Evolutionary conservation across 2,888 invertebrate genomes (phyloP).

Genomic region (Caenorhabditis afra): DNA sequence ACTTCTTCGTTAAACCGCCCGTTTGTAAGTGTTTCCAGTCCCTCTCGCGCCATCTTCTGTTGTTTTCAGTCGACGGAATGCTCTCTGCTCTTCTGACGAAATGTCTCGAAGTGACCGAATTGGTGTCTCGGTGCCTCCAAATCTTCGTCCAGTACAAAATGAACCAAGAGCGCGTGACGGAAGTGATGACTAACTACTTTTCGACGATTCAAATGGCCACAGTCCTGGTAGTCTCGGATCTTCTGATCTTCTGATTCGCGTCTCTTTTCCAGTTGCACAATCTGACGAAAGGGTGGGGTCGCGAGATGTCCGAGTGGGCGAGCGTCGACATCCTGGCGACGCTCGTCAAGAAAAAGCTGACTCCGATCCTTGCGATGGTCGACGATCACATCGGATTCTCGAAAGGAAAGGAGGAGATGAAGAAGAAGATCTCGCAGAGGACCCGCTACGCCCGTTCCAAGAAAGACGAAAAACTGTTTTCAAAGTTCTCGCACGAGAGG

Average conservation of each 20-base stretch:
- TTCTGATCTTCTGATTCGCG: not conserved
- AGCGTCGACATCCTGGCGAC: conserved; percentile 34
- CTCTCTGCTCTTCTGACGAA: conserved; percentile 35
- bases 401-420: conserved; percentile 60
- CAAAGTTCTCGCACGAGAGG: conserved; percentile 49
- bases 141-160: conserved; percentile 58
- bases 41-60: no score
- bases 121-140: conserved; percentile 49
- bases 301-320: conserved; percentile 46
- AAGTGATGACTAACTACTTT: conserved; percentile 52
- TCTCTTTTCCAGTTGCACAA: conserved; percentile 38
- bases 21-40: conserved; percentile 40
- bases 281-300: conserved; percentile 33
- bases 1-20: conserved; percentile 54
- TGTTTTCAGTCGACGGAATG: conserved; percentile 41
- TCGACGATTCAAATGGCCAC: conserved; percentile 49
- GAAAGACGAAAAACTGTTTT: conserved; percentile 55
- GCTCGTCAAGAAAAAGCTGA: conserved; percentile 44
- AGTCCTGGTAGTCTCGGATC: conserved; percentile 31
- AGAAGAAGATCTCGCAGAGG: conserved; percentile 54
- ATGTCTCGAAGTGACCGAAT: conserved; percentile 49
- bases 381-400: conserved; percentile 60
- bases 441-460: conserved; percentile 54
- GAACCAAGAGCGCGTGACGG: conserved; percentile 55
- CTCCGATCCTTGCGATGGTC: conserved; percentile 49